Evolutionary conservation across 2,888 invertebrate genomes (phyloP).

Genomic region (Chloromyia formosa): DNA sequence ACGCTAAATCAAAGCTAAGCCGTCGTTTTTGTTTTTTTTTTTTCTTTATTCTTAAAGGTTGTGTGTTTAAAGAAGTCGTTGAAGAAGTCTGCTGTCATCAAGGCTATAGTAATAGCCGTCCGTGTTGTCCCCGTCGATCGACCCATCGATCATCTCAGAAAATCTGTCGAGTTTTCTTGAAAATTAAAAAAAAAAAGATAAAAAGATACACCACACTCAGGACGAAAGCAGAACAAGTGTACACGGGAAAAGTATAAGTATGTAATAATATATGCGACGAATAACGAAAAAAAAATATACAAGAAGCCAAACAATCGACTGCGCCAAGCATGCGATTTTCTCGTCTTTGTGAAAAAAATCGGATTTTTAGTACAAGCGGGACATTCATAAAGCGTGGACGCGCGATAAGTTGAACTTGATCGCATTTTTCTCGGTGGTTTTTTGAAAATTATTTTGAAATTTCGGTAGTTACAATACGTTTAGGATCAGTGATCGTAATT

Average conservation of each 20-base stretch:
- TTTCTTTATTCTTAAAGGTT: no score
- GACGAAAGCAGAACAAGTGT: not conserved
- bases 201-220: not conserved
- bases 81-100: not conserved
- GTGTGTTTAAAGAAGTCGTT: not conserved
- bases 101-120: not conserved
- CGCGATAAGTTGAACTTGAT: not conserved
- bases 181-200: not conserved
- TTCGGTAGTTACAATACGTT: no score
- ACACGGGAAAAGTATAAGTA: constrained; percentile 3
- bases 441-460: not conserved
- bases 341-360: constrained; percentile 12
- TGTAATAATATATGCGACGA: not conserved
- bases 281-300: constrained; percentile 9
- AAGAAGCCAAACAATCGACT: not conserved
- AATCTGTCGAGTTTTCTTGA: not conserved
- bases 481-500: no score
- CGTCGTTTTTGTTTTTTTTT: not conserved
- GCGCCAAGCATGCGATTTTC: constrained; percentile 23
- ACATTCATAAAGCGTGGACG: constrained; percentile 31
- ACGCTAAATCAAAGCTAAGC: constrained; percentile 1
- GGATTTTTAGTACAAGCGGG: constrained; percentile 32
- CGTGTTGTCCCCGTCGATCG: not conserved
- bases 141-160: not conserved
- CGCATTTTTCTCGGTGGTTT: not conserved